phyloP scores from a whole-genome alignment of 2,888 invertebrate genomes.

The Drosophila cracens region DNA sequence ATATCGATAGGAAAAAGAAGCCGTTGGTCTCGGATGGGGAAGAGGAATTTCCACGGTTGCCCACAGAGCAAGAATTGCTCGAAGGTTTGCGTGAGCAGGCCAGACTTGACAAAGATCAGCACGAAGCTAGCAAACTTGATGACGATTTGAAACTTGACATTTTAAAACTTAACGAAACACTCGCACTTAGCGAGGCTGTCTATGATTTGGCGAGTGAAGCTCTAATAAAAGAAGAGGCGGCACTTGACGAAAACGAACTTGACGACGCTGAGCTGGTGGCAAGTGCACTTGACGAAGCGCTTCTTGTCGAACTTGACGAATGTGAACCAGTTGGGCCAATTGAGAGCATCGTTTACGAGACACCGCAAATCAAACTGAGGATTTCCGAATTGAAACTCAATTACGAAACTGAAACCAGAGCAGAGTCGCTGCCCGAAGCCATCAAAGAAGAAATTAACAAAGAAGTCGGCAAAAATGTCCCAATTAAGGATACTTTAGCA shows the following conservation, averaged over 20 bases:
- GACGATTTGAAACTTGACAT: slow-evolving; percentile 47
- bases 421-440: slow-evolving; percentile 41
- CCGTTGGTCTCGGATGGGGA: background rate
- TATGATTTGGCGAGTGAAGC: slow-evolving; percentile 47
- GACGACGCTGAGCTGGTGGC: slow-evolving; percentile 46
- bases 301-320: slow-evolving; percentile 10
- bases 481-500: slow-evolving; percentile 55
- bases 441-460: slow-evolving; percentile 15
- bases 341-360: slow-evolving; percentile 77
- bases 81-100: slow-evolving; percentile 71
- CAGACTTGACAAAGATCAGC: slow-evolving; percentile 11
- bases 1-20: slow-evolving; percentile 18
- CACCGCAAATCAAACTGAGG: slow-evolving; percentile 77
- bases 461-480: slow-evolving; percentile 14
- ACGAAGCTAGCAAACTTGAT: slow-evolving; percentile 5
- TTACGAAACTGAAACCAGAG: slow-evolving; percentile 59
- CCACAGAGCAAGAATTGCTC: slow-evolving; percentile 75
- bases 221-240: slow-evolving; percentile 8
- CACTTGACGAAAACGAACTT: slow-evolving; percentile 42
- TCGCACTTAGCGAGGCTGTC: slow-evolving; percentile 27
- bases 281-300: slow-evolving; percentile 27
- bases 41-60: slow-evolving; percentile 72
- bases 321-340: slow-evolving; percentile 17
- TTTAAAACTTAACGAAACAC: slow-evolving; percentile 33
- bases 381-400: slow-evolving; percentile 79